phyloP scores from a whole-genome alignment of 2,888 invertebrate species.

The Dynastes maya region DNA sequence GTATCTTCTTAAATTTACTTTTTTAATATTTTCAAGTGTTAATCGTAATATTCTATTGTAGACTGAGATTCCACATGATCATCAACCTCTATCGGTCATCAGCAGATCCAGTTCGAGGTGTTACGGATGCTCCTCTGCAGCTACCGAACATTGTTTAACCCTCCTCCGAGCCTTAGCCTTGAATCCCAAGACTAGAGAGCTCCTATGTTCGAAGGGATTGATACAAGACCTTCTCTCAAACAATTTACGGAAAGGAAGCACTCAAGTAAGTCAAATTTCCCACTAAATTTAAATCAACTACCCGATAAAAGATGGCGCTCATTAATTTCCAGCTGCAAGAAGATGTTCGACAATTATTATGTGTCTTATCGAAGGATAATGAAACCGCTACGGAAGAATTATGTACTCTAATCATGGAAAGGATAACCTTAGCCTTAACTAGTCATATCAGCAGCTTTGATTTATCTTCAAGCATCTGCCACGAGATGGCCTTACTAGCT shows the following conservation, averaged over 20 bases:
- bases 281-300: constrained; percentile 3
- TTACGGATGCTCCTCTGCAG: constrained; percentile 91
- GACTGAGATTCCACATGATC: constrained; percentile 34
- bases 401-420: constrained; percentile 85
- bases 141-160: constrained; percentile 95
- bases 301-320: not conserved
- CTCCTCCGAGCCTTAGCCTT: constrained; percentile 91
- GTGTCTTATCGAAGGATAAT: constrained; percentile 91
- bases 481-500: constrained; percentile 91
- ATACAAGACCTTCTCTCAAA: constrained; percentile 92
- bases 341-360: constrained; percentile 91
- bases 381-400: constrained; percentile 86
- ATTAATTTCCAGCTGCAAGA: constrained; percentile 78
- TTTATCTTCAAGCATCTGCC: constrained; percentile 84
- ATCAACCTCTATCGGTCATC: constrained; percentile 46
- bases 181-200: constrained; percentile 81
- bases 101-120: constrained; percentile 71
- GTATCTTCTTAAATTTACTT: constrained; percentile 20
- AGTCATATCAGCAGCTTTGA: constrained; percentile 85
- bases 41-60: constrained; percentile 19
- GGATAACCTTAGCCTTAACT: constrained; percentile 84
- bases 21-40: not conserved
- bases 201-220: constrained; percentile 87
- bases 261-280: constrained; percentile 72
- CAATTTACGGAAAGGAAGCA: constrained; percentile 89